Percentiles rank a stretch among this genome's conserved stretches.
Evolutionary conservation across 2,888 invertebrate species (phyloP).

Genomic region (Eugnorisma glareosa): DNA sequence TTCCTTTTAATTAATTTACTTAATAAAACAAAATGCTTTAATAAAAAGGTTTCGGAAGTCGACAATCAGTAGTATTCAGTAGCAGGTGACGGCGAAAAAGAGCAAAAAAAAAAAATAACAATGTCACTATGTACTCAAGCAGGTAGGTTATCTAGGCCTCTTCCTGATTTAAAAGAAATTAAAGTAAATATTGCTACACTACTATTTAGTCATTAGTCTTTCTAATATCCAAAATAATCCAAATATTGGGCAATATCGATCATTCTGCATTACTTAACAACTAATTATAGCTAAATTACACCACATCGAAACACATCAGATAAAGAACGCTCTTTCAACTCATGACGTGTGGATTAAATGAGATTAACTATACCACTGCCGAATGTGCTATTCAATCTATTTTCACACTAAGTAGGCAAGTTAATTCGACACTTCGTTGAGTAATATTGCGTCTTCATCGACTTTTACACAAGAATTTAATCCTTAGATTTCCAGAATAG

Average conservation of each 20-base stretch:
- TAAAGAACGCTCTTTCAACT: slow-evolving; percentile 41
- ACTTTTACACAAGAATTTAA: slow-evolving; percentile 36
- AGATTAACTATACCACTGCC: slow-evolving; percentile 50
- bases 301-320: slow-evolving; percentile 37
- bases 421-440: slow-evolving; percentile 41
- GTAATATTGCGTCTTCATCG: slow-evolving; percentile 52
- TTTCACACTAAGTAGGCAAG: slow-evolving; percentile 43
- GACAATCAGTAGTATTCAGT: not conserved
- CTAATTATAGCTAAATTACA: slow-evolving; percentile 38
- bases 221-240: not conserved
- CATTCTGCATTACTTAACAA: slow-evolving; percentile 22
- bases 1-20: not conserved
- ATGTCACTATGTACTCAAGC: not conserved
- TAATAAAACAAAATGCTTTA: not conserved
- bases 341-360: slow-evolving; percentile 49
- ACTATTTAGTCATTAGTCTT: not conserved
- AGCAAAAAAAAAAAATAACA: not conserved
- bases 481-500: slow-evolving; percentile 31
- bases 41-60: not conserved
- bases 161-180: not conserved
- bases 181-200: not conserved
- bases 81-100: not conserved
- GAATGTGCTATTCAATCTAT: slow-evolving; percentile 60
- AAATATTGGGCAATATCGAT: slow-evolving; percentile 22
- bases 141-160: not conserved